Base-by-base conservation (phyloP, 2,113 vertebrate species). In the Sardina pilchardus region DNA sequence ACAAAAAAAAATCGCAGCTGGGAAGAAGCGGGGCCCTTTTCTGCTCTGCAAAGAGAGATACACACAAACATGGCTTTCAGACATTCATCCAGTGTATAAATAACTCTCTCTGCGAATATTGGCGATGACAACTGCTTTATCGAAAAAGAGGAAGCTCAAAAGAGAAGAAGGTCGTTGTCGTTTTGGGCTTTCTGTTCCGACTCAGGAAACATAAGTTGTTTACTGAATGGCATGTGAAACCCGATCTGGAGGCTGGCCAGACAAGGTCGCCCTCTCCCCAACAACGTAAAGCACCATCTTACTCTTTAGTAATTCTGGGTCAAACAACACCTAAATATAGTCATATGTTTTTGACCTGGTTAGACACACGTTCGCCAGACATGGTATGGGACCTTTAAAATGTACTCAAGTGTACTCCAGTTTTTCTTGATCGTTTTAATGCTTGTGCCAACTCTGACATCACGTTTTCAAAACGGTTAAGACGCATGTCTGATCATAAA, bases 281-380 rank as follows among this genome's bases (percentile, higher is more conserved):
- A 78, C 86, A 82, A 86, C 83, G 67, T 86, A 81, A 84, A 84
- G 86, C 19, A 53, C 42, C 67, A 85, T 83, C 85, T 67, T 75
- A 56, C 82, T 89, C 71, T 71, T 87, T 45, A 86, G 81, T 30
- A 80, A 83, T 82, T 88, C 86, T 88, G 59, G 81, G 80, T 67
- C 30, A 80, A 81, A 67, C 82, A 17, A 81, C 53, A 86, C 44
- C 81, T 90, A 89, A 84, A 90, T 85, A 88, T 90, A 90, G 75
- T 43, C 0, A 26, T 87, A 12, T 48, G 43, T 48, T 34, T 87
- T 80, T 80, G 21, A 34, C 63, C 63, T 71, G 53, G 53, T 59
- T 59, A 59, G 53, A 59, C 53, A 59, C 24, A 59, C 53, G 4
- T 59, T 59, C 53, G 24, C 53, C 53, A 59, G 53, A 59, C 53